Conservation (phyloP, 2,888 invertebrate species). For the Mimumesa dahlbomi region DNA sequence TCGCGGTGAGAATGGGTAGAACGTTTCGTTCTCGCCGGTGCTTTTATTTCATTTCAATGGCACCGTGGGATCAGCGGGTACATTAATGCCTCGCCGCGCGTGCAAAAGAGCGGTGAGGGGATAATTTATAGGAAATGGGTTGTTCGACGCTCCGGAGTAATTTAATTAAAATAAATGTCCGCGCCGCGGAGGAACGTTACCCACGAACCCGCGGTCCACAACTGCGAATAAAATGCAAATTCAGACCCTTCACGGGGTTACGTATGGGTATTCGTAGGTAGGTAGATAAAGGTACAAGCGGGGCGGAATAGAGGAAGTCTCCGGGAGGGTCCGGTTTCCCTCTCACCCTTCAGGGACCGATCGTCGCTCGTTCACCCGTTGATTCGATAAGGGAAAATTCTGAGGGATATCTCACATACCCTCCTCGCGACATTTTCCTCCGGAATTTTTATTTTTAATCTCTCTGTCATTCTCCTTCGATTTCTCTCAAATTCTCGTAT, state of each 20-base stretch:
- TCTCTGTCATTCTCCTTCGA: background rate
- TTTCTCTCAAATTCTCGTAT: too few relatives aligned
- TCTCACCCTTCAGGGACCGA: slow-evolving; percentile 53
- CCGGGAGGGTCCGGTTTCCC: slow-evolving; percentile 39
- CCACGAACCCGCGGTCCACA: slow-evolving; percentile 72
- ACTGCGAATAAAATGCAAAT: slow-evolving; percentile 80
- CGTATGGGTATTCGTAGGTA: slow-evolving; percentile 58
- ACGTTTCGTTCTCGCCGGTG: slow-evolving; percentile 72
- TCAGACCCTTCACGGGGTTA: slow-evolving; percentile 76
- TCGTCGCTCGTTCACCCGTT: slow-evolving; percentile 73
- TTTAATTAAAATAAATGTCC: slow-evolving; percentile 81
- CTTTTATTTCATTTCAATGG: slow-evolving; percentile 80
- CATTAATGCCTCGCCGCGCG: slow-evolving; percentile 76
- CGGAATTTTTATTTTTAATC: background rate
- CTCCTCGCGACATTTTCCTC: slow-evolving; percentile 11
- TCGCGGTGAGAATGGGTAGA: slow-evolving; percentile 67
- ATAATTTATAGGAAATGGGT: slow-evolving; percentile 81
- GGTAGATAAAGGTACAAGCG: slow-evolving; percentile 60
- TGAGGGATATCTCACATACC: slow-evolving; percentile 38
- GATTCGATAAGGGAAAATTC: slow-evolving; percentile 75
- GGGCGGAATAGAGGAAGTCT: slow-evolving; percentile 45
- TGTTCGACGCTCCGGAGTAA: slow-evolving; percentile 80
- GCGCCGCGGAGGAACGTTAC: slow-evolving; percentile 66
- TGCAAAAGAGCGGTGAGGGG: slow-evolving; percentile 74
- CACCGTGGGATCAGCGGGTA: slow-evolving; percentile 78